Percentiles rank a stretch among this genome's conserved stretches.
Conservation (phyloP, 2,888 invertebrate species). For the Phortica okadai region DNA sequence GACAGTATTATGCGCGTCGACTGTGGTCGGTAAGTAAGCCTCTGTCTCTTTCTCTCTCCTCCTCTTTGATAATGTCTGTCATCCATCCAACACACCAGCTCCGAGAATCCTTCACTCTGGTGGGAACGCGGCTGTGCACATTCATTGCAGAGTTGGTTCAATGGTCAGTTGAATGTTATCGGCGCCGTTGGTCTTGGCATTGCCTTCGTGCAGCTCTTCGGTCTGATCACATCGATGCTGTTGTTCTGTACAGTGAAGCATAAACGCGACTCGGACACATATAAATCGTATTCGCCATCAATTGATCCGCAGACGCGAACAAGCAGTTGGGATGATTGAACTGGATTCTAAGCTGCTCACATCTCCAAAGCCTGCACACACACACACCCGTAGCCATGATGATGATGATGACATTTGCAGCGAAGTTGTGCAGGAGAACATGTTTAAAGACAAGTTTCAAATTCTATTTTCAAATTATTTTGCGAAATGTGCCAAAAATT, state of each 20-base stretch:
- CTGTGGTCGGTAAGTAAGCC: constrained; percentile 70
- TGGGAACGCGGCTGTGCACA: constrained; percentile 85
- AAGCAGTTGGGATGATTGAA: constrained; percentile 77
- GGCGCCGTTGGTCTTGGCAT: constrained; percentile 86
- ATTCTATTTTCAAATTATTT: constrained; percentile 13
- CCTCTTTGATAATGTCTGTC: background rate
- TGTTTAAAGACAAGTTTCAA: background rate
- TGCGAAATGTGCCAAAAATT: constrained; percentile 70
- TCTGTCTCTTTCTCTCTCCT: background rate
- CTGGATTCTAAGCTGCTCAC: constrained; percentile 53
- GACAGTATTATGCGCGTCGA: constrained; percentile 74
- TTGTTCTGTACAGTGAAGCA: constrained; percentile 85
- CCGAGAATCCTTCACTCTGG: constrained; percentile 79
- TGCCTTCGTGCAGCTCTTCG: constrained; percentile 87
- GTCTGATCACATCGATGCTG: constrained; percentile 85
- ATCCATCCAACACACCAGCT: constrained; percentile 53
- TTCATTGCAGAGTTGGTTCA: constrained; percentile 86
- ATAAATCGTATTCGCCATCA: constrained; percentile 81
- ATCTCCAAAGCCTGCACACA: background rate
- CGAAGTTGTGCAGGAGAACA: too few species aligned
- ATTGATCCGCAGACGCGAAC: constrained; percentile 76
- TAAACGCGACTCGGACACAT: constrained; percentile 82
- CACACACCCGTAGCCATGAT: background rate
- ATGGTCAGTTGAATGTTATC: constrained; percentile 86
- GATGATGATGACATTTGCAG: background rate